Conservation (phyloP, 1,140 invertebrate genomes). For the Brachionus calyciflorus region DNA sequence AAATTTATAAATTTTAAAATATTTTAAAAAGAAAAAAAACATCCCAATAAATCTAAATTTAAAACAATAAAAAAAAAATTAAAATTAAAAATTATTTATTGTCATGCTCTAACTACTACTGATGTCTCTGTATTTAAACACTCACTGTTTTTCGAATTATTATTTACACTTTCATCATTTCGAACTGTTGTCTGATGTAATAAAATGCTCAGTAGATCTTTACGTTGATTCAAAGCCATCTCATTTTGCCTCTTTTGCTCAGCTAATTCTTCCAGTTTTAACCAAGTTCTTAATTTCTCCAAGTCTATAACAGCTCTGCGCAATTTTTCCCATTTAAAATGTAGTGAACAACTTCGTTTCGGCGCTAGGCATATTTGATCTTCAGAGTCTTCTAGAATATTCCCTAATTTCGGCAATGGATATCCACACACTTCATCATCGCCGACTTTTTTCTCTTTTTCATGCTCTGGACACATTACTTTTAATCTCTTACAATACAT, state of each 20-base stretch:
- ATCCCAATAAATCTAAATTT: no score
- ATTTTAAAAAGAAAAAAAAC: no score
- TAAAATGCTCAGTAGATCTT: conserved; percentile 32
- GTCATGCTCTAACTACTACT: no score
- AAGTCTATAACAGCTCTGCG: conserved; percentile 77
- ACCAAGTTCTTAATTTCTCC: conserved; percentile 69
- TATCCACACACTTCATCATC: conserved; percentile 78
- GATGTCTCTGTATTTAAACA: no score
- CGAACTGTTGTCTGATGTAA: conserved; percentile 20
- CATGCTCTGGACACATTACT: conserved; percentile 94
- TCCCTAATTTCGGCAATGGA: conserved; percentile 70
- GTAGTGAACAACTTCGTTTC: conserved; percentile 85
- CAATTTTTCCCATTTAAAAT: conserved; percentile 93
- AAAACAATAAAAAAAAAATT: no score
- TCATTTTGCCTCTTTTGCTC: conserved; percentile 75
- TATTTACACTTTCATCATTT: not conserved
- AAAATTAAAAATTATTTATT: no score
- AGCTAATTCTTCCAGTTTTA: conserved; percentile 88
- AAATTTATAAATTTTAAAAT: no score
- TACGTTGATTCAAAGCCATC: not conserved
- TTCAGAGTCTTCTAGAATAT: conserved; percentile 65
- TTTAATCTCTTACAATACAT: conserved; percentile 93
- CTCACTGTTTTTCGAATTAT: not conserved
- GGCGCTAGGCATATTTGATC: conserved; percentile 76
- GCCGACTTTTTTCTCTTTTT: conserved; percentile 86